Conservation (phyloP, 2,797 vertebrate species). For the Sarcoramphus papa region DNA sequence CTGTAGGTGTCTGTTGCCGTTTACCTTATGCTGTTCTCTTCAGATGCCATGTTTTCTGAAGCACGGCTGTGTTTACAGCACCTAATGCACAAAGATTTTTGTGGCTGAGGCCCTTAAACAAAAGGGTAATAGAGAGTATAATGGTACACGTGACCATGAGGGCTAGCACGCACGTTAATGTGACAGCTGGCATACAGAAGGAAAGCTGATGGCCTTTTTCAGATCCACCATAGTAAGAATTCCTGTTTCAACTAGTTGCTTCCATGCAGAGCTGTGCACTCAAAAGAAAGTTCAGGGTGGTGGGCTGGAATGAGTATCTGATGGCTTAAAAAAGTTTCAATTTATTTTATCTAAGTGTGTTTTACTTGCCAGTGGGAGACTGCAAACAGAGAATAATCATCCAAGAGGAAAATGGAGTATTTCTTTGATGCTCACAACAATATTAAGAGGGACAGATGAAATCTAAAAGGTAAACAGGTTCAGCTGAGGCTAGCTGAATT, state of each 20-base stretch:
- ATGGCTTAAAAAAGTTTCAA: not conserved
- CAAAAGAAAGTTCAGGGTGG: not conserved
- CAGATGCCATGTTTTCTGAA: not conserved
- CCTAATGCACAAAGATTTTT: not conserved
- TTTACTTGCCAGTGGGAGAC: not conserved
- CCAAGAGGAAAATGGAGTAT: not conserved
- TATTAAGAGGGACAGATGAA: constrained; percentile 5
- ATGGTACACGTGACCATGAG: not conserved
- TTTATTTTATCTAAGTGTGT: not conserved
- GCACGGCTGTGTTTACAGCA: not conserved
- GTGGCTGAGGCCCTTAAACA: not conserved
- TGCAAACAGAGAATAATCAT: not conserved
- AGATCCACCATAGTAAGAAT: not conserved
- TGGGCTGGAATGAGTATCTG: not conserved
- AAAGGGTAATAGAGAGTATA: not conserved
- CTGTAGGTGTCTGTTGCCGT: not conserved
- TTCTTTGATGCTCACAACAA: not conserved
- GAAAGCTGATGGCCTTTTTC: constrained; percentile 3
- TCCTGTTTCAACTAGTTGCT: not conserved
- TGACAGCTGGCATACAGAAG: not conserved
- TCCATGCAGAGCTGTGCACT: not conserved
- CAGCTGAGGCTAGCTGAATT: not conserved
- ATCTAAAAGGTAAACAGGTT: constrained; percentile 19
- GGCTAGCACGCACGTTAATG: not conserved
- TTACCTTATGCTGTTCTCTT: not conserved